Evolutionary conservation across 2,888 invertebrate species (phyloP).

Genomic region (Amaurobius ferox): DNA sequence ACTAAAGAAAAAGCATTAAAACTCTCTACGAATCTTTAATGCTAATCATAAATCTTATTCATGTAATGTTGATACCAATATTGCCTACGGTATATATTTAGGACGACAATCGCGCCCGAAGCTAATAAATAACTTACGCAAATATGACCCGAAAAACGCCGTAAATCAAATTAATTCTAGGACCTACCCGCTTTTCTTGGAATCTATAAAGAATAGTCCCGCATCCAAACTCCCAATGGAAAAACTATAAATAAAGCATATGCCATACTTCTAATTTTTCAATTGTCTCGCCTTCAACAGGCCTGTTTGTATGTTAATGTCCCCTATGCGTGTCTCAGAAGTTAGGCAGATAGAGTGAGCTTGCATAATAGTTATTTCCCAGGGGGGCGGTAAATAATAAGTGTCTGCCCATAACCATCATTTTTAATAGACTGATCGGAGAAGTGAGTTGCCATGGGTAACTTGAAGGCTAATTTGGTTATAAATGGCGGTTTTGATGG

Average conservation of each 20-base stretch:
- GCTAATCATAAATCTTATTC: too few species aligned
- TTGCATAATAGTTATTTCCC: slow-evolving; percentile 50
- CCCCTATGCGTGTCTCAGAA: slow-evolving; percentile 54
- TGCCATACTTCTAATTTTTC: slow-evolving; percentile 57
- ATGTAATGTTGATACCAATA: too few species aligned
- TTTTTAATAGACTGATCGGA: slow-evolving; percentile 40
- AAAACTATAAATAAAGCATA: slow-evolving; percentile 44
- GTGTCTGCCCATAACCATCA: slow-evolving; percentile 55
- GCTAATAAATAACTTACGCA: not conserved
- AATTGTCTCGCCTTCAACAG: slow-evolving; percentile 38
- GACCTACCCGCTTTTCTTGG: slow-evolving; percentile 30
- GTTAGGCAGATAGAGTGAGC: slow-evolving; percentile 9
- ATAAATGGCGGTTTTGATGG: too few species aligned
- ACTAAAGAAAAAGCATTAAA: too few species aligned
- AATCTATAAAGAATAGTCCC: slow-evolving; percentile 60
- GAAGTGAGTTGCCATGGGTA: slow-evolving; percentile 52
- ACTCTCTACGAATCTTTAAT: too few species aligned
- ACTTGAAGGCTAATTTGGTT: not conserved
- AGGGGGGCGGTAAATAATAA: slow-evolving; percentile 20
- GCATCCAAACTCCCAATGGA: slow-evolving; percentile 19
- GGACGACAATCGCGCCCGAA: too few species aligned
- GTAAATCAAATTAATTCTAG: not conserved
- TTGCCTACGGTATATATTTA: too few species aligned
- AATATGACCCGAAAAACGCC: not conserved
- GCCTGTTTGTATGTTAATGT: slow-evolving; percentile 61